These are phyloP conservation scores for Helicoverpa zea DNA, from an alignment of 1,140 invertebrate species.

Conservation along the genomic window DNA sequence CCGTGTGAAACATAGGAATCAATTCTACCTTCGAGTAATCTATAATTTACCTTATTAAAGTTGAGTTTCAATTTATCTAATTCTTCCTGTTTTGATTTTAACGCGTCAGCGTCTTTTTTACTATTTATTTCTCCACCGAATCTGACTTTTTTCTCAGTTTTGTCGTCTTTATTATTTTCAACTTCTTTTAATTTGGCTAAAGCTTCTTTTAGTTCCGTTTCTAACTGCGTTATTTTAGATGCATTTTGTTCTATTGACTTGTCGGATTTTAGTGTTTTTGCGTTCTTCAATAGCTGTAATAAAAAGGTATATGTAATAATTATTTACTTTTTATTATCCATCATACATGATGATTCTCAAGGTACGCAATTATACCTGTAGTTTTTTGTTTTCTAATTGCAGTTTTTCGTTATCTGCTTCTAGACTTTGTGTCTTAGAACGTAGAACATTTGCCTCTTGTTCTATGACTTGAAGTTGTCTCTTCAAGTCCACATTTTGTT, in stretches of 20 bases:
- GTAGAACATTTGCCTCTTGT: conserved; percentile 90
- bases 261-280: conserved; percentile 85
- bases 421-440: conserved; percentile 89
- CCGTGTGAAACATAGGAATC: no score
- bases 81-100: conserved; percentile 87
- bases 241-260: conserved; percentile 87
- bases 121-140: conserved; percentile 74
- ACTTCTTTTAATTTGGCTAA: conserved; percentile 88
- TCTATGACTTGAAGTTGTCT: conserved; percentile 91
- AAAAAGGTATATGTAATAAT: background rate
- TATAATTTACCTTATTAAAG: conserved; percentile 74
- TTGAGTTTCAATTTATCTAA: conserved; percentile 84
- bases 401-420: conserved; percentile 93
- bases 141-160: conserved; percentile 85
- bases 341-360: no score
- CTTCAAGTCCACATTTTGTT: conserved; percentile 90
- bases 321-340: no score
- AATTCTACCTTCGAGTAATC: no score
- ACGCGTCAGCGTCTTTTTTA: conserved; percentile 87
- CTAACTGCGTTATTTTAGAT: conserved; percentile 89
- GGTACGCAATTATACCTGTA: conserved; percentile 75
- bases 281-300: conserved; percentile 84
- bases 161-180: conserved; percentile 85
- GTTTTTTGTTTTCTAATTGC: conserved; percentile 90
- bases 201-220: conserved; percentile 89